Evolutionary conservation across 2,888 invertebrate genomes (phyloP).

Genomic region (Eutolmus rufibarbis): DNA sequence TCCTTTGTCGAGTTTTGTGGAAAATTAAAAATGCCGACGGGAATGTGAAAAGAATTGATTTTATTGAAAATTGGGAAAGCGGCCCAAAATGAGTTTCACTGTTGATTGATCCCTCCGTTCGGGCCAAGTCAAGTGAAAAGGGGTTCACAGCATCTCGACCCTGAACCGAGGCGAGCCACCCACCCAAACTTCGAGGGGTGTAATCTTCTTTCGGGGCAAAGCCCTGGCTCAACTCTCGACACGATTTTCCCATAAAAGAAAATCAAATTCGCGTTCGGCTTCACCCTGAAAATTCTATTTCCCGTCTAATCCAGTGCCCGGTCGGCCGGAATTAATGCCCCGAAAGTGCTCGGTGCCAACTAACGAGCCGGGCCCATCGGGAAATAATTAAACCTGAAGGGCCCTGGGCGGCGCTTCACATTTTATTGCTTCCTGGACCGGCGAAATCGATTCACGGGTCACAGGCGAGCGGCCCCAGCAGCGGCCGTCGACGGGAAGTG

Average conservation of each 20-base stretch:
- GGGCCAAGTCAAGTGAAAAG: conserved; percentile 34
- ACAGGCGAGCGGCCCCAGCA: neutral
- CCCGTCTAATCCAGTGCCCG: neutral
- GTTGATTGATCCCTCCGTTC: conserved; percentile 13
- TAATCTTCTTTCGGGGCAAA: neutral
- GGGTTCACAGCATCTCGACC: neutral
- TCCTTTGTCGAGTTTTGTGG: conserved; percentile 15
- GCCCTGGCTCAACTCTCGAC: neutral
- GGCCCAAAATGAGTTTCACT: conserved; percentile 25
- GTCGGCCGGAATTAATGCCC: conserved; percentile 19
- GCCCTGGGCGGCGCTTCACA: neutral
- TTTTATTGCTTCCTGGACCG: conserved; percentile 26
- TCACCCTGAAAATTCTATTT: conserved; percentile 6
- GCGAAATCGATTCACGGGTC: conserved; percentile 18
- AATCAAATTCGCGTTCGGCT: neutral
- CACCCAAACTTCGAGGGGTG: neutral
- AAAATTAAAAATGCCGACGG: conserved; percentile 40
- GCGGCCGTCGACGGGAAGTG: conserved; percentile 14
- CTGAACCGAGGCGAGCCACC: neutral
- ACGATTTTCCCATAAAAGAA: conserved; percentile 10
- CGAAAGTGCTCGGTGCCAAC: neutral
- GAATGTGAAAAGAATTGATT: conserved; percentile 35
- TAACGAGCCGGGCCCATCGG: neutral
- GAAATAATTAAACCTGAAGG: conserved; percentile 25
- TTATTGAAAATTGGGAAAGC: conserved; percentile 3